A percentile compares a stretch with the other conserved stretches of the same genome.
phyloP scores from a whole-genome alignment of 2,113 vertebrate genomes.

The Spheniscus mendiculus region DNA sequence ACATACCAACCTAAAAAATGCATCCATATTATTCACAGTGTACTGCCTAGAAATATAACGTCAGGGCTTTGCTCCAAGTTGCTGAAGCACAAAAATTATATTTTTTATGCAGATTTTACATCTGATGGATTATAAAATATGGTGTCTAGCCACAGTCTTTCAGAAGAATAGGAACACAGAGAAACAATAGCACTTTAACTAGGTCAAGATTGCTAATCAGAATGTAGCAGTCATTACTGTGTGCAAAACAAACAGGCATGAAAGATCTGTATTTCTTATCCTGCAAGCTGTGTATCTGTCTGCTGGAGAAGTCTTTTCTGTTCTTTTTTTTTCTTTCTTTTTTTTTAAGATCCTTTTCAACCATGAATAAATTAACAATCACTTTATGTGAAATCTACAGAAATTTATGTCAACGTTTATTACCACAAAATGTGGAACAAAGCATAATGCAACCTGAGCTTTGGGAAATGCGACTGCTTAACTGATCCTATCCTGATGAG shows the following conservation, averaged over 20 bases:
- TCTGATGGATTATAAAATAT: constrained; percentile 69
- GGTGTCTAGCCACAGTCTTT: constrained; percentile 71
- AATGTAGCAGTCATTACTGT: constrained; percentile 56
- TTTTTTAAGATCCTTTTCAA: neutral
- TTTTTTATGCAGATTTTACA: constrained; percentile 64
- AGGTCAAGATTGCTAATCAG: constrained; percentile 68
- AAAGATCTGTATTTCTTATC: constrained; percentile 26
- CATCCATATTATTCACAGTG: constrained; percentile 24
- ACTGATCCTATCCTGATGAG: constrained; percentile 45
- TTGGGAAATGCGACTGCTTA: constrained; percentile 51
- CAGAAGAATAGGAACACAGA: constrained; percentile 49
- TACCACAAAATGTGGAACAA: constrained; percentile 36
- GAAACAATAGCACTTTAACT: constrained; percentile 69
- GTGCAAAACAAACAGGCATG: constrained; percentile 51
- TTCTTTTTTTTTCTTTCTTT: neutral
- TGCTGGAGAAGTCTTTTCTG: neutral
- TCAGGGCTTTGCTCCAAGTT: constrained; percentile 68
- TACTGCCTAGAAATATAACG: constrained; percentile 42
- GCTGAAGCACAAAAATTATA: constrained; percentile 67
- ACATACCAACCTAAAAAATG: constrained; percentile 62
- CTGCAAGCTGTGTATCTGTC: constrained; percentile 22
- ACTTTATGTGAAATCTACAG: constrained; percentile 52
- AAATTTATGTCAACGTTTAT: constrained; percentile 62
- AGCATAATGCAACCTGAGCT: constrained; percentile 61
- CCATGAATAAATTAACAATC: constrained; percentile 53